phyloP scores from a whole-genome alignment of 2,888 invertebrate genomes.

The Sialis lutaria region DNA sequence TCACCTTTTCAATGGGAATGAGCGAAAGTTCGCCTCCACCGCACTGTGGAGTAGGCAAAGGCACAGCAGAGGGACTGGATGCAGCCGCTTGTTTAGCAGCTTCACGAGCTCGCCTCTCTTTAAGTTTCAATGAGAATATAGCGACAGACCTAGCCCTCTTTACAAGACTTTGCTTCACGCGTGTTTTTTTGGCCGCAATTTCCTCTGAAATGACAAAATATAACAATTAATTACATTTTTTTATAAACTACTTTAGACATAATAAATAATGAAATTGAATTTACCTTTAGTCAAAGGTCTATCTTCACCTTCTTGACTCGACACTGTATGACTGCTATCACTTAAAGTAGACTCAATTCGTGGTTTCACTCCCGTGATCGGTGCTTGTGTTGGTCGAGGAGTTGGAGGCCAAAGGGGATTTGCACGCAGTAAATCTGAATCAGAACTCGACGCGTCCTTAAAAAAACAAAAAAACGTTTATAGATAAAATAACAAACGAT shows the following conservation, averaged over 20 bases:
- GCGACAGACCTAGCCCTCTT: conserved; percentile 73
- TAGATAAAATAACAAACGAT: no score
- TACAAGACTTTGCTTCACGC: conserved; percentile 56
- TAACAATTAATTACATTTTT: not conserved
- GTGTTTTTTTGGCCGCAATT: conserved; percentile 44
- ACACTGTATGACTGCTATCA: conserved; percentile 34
- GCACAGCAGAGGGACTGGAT: conserved; percentile 22
- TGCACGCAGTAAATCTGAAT: conserved; percentile 32
- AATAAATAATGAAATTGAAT: not conserved
- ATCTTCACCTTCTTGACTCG: conserved; percentile 30
- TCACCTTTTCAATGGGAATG: conserved; percentile 64
- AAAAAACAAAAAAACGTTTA: not conserved
- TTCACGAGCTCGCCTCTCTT: conserved; percentile 60
- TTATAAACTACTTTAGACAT: conserved; percentile 2
- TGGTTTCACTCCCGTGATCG: conserved; percentile 5
- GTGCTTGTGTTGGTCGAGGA: conserved; percentile 17
- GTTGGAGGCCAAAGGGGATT: conserved; percentile 21
- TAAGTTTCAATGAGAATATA: conserved; percentile 66
- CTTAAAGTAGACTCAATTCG: conserved; percentile 30
- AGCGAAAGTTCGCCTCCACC: conserved; percentile 69
- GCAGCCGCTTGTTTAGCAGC: conserved; percentile 43
- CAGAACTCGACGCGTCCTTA: conserved; percentile 36
- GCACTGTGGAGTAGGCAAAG: conserved; percentile 40
- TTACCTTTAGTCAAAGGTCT: conserved; percentile 24
- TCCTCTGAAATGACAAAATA: conserved; percentile 28